Evolutionary conservation across 2,113 vertebrate species (phyloP).

Genomic region (Aptenodytes forsteri): DNA sequence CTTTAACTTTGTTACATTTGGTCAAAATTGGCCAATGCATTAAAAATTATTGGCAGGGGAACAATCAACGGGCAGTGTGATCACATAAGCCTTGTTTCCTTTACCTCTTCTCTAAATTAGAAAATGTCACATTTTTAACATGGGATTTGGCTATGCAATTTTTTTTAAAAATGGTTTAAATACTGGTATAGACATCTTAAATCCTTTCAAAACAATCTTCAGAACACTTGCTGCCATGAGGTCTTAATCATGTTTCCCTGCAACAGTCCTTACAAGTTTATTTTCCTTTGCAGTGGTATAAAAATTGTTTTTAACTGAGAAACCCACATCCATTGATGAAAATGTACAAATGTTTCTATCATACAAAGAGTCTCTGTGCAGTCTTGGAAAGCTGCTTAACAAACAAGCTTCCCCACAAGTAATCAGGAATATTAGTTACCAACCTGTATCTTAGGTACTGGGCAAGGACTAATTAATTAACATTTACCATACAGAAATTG

Average conservation of each 20-base stretch:
- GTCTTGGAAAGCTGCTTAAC: background rate
- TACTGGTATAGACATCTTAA: background rate
- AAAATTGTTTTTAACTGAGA: background rate
- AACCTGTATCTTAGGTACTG: background rate
- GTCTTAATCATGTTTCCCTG: conserved; percentile 32
- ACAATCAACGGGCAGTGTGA: background rate
- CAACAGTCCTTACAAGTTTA: conserved; percentile 18
- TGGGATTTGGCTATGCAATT: background rate
- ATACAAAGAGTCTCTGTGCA: background rate
- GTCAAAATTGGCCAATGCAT: background rate
- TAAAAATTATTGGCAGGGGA: conserved; percentile 14
- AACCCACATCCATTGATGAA: background rate
- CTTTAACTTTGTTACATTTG: background rate
- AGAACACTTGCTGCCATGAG: conserved; percentile 49
- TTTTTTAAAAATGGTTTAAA: background rate
- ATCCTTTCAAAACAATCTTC: conserved; percentile 47
- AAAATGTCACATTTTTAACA: conserved; percentile 8
- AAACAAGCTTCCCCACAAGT: background rate
- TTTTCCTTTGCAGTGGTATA: conserved; percentile 18
- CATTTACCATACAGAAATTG: background rate
- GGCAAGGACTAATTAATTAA: background rate
- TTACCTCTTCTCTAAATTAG: conserved; percentile 1
- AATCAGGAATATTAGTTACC: background rate
- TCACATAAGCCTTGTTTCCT: background rate
- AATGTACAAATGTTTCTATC: background rate